Evolutionary conservation across 2,797 vertebrate species (phyloP), one percentile per base, ranked within the genome.

Genomic region (Dromococcyx pavoninus): DNA sequence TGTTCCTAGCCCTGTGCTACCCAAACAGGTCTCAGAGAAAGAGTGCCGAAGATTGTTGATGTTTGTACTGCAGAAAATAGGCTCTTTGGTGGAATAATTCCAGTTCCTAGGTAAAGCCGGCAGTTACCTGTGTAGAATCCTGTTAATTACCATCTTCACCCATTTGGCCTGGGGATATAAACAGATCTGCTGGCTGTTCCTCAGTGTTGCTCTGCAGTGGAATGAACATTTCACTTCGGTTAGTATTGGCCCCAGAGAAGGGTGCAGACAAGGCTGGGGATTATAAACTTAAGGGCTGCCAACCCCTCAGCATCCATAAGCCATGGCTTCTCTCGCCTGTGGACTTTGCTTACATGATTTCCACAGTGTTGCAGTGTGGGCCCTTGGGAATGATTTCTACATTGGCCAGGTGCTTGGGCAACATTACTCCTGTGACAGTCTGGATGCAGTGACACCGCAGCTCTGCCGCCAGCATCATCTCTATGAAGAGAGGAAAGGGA

Each of bases 121-220:
- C 53, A 48, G 17, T 57, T 91, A 96, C 86, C 74, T 94, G 39
- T 76, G 33, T 5, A 33, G 35, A 72, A 95, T 91, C 51, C 23
- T 91, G 72, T 81, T 60, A 23, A 87, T 91, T 62, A 95, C 22
- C 57, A 5, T 33, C 74, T 54, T 95, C 85, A 96, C 85, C 72
- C 92, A 94, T 71, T 77, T 60, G 60, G 87, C 80, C n/a, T 92
- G 13, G 70, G 93, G 87, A 91, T 91, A 80, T 73, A 93, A 90
- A 64, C 91, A 96, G 79, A 80, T 37, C 41, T 85, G 35, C 76
- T 66, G 66, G 41, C 25, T 78, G 80, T 56, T 33, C 81, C 84
- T 93, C 74, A 95, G 21, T 23, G 51, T 88, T 53, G 48, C 91
- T 90, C 94, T 95, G 89, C 54, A 76, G 92, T 48, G n/a, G 70